Base-by-base conservation (phyloP, 2,797 vertebrate species). In the Salmo trutta region DNA sequence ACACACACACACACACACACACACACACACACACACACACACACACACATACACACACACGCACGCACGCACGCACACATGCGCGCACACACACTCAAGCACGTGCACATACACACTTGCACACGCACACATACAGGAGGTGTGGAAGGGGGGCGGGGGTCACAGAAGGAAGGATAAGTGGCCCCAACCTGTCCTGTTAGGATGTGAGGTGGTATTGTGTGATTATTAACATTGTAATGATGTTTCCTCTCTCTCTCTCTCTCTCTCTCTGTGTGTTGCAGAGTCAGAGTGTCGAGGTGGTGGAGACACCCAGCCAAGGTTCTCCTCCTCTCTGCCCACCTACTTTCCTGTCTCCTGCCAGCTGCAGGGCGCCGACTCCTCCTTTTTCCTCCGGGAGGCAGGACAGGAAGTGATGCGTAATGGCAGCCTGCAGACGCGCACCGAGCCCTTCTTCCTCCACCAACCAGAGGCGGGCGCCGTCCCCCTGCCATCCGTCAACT, bases 341-440 rank as follows among this genome's bases (percentile, higher is more conserved):
- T 98, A 96, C 80, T 95, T 99, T 56, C 98, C 98, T 0, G 93
- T 94, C 0, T 94, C 92, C 78, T 94, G 95, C 81, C 95, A 93
- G 72, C 73, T 98, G 41, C 93, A 88, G 27, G 93, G 95, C 0
- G 93, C 95, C 0, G 96, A 97, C 54, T 88, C 94, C 7, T 94
- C 94, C 84, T 98, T 97, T 92, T 97, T 98, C 87, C 93, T 99
- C 52, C 96, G 96, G 64, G 97, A 98, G 85, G 94, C 96, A 88
- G 95, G 95, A 89, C 98, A 98, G 93, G 97, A 99, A 82, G 94
- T 97, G 62, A 97, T 95, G 91, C 94, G 96, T 67, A 99, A 99
- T 24, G 93, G 96, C 87, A 99, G 97, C 88, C 91, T 99, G 82
- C 96, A 96, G 79, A 92, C 95, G 0, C 94, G 97, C 19, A 94